phyloP scores from a whole-genome alignment of 2,797 vertebrate genomes.

The Melanotaenia parkinsoni region DNA sequence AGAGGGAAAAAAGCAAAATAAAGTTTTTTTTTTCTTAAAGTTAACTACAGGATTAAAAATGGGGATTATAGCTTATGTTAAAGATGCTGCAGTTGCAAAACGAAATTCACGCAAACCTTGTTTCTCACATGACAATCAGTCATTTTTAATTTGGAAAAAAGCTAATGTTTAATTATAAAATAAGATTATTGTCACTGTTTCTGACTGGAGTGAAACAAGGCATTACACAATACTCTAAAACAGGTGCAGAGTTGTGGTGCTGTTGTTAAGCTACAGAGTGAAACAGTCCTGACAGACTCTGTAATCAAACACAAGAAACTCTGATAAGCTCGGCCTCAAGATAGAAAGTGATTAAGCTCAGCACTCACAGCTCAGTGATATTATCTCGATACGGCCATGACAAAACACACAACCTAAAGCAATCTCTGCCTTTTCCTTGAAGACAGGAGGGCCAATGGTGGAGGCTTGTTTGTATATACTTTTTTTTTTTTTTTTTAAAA shows the following conservation, averaged over 20 bases:
- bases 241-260: neutral
- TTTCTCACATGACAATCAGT: too few relatives aligned
- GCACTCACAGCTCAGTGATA: conserved; percentile 16
- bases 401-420: conserved; percentile 28
- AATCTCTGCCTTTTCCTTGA: conserved; percentile 35
- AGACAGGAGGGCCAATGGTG: conserved; percentile 18
- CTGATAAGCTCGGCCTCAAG: conserved; percentile 36
- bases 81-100: too few relatives aligned
- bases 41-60: too few relatives aligned
- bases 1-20: too few relatives aligned
- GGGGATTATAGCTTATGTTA: too few relatives aligned
- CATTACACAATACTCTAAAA: conserved; percentile 1
- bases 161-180: too few relatives aligned
- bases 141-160: too few relatives aligned
- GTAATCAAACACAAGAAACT: conserved; percentile 45
- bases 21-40: too few relatives aligned
- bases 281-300: conserved; percentile 14
- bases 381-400: conserved; percentile 14
- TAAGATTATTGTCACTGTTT: too few relatives aligned
- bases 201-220: neutral
- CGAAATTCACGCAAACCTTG: too few relatives aligned
- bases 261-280: neutral
- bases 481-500: conserved; percentile 23
- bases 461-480: conserved; percentile 40
- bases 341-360: conserved; percentile 31